phyloP scores from a whole-genome alignment of 2,888 invertebrate genomes.

The Antheraea yamamai region DNA sequence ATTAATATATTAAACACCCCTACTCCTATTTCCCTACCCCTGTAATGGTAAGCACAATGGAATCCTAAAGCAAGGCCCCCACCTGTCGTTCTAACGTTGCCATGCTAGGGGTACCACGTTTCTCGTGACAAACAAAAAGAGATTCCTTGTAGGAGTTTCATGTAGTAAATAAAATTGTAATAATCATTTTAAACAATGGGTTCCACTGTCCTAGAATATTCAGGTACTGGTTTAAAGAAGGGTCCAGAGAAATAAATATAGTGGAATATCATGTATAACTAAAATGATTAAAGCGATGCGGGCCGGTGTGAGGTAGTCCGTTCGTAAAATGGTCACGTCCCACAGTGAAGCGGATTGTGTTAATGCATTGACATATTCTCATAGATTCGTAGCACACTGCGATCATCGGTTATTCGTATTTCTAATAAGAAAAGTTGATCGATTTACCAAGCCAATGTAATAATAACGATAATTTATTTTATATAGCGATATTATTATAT shows the following conservation, averaged over 20 bases:
- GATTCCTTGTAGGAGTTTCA: no score
- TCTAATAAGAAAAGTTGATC: not conserved
- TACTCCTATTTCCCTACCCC: no score
- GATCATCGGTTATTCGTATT: constrained; percentile 8
- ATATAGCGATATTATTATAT: not conserved
- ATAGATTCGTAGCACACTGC: not conserved
- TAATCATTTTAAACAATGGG: not conserved
- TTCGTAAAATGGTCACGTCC: constrained; percentile 3
- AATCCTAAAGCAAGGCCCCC: no score
- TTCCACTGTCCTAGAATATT: not conserved
- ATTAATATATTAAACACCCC: no score
- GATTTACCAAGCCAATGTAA: not conserved
- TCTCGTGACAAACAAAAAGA: no score
- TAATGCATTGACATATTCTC: constrained; percentile 12
- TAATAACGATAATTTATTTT: not conserved
- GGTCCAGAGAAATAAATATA: not conserved
- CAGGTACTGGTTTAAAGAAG: not conserved
- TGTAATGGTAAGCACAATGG: no score
- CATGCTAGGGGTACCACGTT: no score
- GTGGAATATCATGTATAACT: not conserved
- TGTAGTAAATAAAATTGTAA: no score
- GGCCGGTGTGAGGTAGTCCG: not conserved
- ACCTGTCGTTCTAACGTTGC: no score
- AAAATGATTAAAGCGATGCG: not conserved
- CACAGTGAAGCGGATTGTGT: constrained; percentile 4